A percentile compares a stretch with the other conserved stretches of the same genome.
phyloP scores from a whole-genome alignment of 2,797 vertebrate species.

The Amniataba percoides region DNA sequence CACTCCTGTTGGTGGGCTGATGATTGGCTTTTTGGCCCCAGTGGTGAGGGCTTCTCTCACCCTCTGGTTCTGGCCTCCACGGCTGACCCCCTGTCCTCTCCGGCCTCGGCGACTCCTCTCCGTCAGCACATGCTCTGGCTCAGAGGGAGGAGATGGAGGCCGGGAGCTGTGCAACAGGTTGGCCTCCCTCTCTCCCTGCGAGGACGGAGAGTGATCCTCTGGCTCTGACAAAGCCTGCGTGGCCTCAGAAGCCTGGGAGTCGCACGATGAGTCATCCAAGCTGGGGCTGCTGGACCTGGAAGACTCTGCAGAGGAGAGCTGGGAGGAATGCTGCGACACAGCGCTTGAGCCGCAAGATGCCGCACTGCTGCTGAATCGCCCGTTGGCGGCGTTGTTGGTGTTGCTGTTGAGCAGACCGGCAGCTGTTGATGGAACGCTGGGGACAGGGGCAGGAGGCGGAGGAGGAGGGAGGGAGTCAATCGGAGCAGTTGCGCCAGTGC shows the following conservation, averaged over 20 bases:
- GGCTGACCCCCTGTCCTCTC: conserved; percentile 86
- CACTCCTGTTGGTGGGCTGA: conserved; percentile 87
- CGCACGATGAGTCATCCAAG: conserved; percentile 94
- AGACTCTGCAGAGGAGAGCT: conserved; percentile 96
- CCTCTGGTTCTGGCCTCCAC: conserved; percentile 83
- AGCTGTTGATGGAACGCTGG: conserved; percentile 51
- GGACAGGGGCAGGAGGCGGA: conserved; percentile 70
- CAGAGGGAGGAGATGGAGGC: conserved; percentile 89
- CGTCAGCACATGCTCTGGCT: conserved; percentile 86
- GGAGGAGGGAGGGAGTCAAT: conserved; percentile 79
- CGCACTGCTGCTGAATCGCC: conserved; percentile 89
- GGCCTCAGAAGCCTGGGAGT: conserved; percentile 97
- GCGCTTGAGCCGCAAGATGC: conserved; percentile 96
- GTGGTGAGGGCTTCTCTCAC: conserved; percentile 80
- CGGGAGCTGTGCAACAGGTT: conserved; percentile 81
- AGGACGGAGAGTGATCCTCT: conserved; percentile 89
- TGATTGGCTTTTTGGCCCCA: conserved; percentile 84
- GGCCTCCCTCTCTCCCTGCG: conserved; percentile 82
- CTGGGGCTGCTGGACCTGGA: conserved; percentile 97
- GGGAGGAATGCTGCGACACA: conserved; percentile 96
- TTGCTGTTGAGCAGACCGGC: conserved; percentile 79
- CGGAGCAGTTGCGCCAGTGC: conserved; percentile 60
- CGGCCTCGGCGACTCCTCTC: conserved; percentile 84
- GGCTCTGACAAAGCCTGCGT: conserved; percentile 92
- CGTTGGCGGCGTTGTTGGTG: conserved; percentile 81